Evolutionary conservation across 2,888 invertebrate genomes (phyloP).

Genomic region (Cephus nigrinus): DNA sequence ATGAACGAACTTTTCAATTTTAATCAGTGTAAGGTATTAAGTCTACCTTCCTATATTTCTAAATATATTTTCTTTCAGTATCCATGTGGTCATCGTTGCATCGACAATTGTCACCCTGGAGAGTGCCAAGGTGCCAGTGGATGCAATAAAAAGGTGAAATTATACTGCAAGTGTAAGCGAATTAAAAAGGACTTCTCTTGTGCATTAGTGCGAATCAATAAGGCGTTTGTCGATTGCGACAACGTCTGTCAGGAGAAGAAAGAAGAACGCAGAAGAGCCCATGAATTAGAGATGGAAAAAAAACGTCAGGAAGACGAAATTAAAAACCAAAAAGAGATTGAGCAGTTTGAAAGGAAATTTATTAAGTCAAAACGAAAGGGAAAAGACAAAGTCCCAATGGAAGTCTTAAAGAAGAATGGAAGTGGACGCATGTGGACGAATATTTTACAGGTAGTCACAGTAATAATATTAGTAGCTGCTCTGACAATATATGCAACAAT

Average conservation of each 20-base stretch:
- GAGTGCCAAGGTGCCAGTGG: slow-evolving; percentile 74
- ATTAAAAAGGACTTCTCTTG: slow-evolving; percentile 77
- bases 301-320: slow-evolving; percentile 74
- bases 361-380: slow-evolving; percentile 51
- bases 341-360: slow-evolving; percentile 82
- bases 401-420: background rate
- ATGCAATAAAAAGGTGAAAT: slow-evolving; percentile 84
- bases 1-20: background rate
- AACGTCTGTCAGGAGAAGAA: slow-evolving; percentile 73
- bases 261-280: slow-evolving; percentile 68
- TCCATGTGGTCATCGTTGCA: slow-evolving; percentile 87
- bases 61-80: slow-evolving; percentile 68
- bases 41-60: background rate
- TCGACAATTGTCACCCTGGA: slow-evolving; percentile 79
- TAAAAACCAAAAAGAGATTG: slow-evolving; percentile 78
- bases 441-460: background rate
- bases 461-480: background rate
- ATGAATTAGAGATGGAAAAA: slow-evolving; percentile 70
- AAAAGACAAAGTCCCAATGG: slow-evolving; percentile 37
- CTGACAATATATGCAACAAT: background rate
- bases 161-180: slow-evolving; percentile 82
- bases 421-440: background rate
- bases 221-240: slow-evolving; percentile 73
- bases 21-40: background rate
- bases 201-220: slow-evolving; percentile 57